Evolutionary conservation across 2,797 vertebrate species (phyloP).

Genomic region (Characodon lateralis): DNA sequence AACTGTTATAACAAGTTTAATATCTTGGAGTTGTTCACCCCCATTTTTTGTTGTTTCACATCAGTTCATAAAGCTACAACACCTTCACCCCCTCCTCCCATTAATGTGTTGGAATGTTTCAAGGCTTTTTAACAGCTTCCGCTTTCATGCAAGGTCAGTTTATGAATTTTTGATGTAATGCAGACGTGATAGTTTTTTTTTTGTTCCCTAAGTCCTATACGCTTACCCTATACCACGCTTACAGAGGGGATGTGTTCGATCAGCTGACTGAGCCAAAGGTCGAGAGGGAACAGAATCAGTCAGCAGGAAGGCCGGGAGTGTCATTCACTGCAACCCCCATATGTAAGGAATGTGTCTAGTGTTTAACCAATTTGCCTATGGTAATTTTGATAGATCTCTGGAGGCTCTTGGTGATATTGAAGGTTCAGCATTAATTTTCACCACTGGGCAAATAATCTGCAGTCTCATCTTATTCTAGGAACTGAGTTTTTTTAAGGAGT

Average conservation of each 20-base stretch:
- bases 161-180: slow-evolving; percentile 73
- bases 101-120: slow-evolving; percentile 48
- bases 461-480: slow-evolving; percentile 66
- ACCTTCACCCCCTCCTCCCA: slow-evolving; percentile 41
- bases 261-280: slow-evolving; percentile 64
- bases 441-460: slow-evolving; percentile 69
- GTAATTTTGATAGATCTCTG: slow-evolving; percentile 70
- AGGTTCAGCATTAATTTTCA: slow-evolving; percentile 73
- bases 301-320: slow-evolving; percentile 47
- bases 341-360: slow-evolving; percentile 61
- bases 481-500: slow-evolving; percentile 65
- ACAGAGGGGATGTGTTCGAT: slow-evolving; percentile 52
- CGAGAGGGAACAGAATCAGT: slow-evolving; percentile 50
- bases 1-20: slow-evolving; percentile 85
- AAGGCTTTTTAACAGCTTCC: slow-evolving; percentile 53
- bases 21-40: slow-evolving; percentile 77
- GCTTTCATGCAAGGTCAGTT: slow-evolving; percentile 52
- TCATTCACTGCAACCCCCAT: slow-evolving; percentile 43
- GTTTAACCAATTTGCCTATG: slow-evolving; percentile 76
- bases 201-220: slow-evolving; percentile 8
- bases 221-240: slow-evolving; percentile 31
- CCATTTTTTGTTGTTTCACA: slow-evolving; percentile 69
- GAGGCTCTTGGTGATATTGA: slow-evolving; percentile 61
- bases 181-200: slow-evolving; percentile 19
- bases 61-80: slow-evolving; percentile 77